Conservation (phyloP, 2,888 invertebrate genomes). For the Pachymerium ferrugineum region DNA sequence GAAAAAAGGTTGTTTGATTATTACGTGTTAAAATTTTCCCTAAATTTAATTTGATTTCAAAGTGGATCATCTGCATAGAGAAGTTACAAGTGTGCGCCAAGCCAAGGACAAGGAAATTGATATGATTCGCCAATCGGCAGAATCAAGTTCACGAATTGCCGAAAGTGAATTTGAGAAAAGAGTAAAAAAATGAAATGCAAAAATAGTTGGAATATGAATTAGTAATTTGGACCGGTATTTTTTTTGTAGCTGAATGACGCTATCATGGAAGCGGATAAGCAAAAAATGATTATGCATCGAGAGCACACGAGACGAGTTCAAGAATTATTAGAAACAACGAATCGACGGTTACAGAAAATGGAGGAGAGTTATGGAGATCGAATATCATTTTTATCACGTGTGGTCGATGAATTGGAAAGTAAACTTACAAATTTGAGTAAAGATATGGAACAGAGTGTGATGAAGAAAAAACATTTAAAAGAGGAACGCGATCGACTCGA, state of each 20-base stretch:
- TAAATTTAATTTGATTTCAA: neutral
- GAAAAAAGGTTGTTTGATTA: conserved; percentile 20
- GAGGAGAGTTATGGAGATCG: conserved; percentile 31
- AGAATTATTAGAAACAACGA: conserved; percentile 29
- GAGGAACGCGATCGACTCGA: conserved; percentile 19
- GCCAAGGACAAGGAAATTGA: neutral
- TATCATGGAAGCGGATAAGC: conserved; percentile 27
- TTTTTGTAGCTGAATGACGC: conserved; percentile 28
- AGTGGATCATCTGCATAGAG: neutral
- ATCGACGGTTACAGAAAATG: conserved; percentile 24
- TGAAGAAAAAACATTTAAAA: conserved; percentile 3
- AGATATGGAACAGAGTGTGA: conserved; percentile 23
- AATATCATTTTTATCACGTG: conserved; percentile 13
- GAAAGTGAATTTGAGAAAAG: neutral
- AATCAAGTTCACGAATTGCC: neutral
- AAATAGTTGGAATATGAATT: no score
- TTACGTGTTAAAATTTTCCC: neutral
- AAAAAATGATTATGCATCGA: conserved; percentile 4
- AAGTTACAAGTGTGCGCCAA: neutral
- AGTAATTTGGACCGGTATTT: no score
- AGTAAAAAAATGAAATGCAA: no score
- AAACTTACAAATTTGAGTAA: conserved; percentile 16
- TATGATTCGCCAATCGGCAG: neutral
- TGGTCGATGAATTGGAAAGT: conserved; percentile 30
- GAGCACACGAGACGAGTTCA: conserved; percentile 25